Evolutionary conservation across 2,113 vertebrate species (phyloP).

Genomic region (Caranx melampygus): DNA sequence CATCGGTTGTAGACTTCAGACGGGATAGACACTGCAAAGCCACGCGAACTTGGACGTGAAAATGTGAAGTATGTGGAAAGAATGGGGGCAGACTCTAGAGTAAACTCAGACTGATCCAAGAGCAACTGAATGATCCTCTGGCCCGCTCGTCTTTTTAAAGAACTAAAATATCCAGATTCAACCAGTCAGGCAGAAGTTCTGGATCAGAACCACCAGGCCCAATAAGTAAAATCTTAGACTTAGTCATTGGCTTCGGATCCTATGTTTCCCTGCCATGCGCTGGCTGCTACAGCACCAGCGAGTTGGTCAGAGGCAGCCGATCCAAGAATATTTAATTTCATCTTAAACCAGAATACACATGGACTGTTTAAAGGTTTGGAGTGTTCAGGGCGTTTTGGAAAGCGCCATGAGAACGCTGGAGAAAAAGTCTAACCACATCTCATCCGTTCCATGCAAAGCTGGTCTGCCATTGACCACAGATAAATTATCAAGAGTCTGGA

Average conservation of each 20-base stretch:
- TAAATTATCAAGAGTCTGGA: conserved; percentile 67
- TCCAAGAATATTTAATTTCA: conserved; percentile 60
- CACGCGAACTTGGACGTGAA: conserved; percentile 58
- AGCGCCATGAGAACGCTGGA: conserved; percentile 59
- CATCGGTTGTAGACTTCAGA: conserved; percentile 31
- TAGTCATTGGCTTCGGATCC: conserved; percentile 21
- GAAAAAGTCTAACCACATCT: conserved; percentile 68
- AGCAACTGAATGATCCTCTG: conserved; percentile 69
- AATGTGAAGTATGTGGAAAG: conserved; percentile 75
- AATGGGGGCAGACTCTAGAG: conserved; percentile 67
- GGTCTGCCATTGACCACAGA: conserved; percentile 65
- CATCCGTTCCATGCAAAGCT: conserved; percentile 62
- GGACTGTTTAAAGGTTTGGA: conserved; percentile 34
- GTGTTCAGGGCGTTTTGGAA: conserved; percentile 53
- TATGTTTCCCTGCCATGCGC: conserved; percentile 37
- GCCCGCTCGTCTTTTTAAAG: conserved; percentile 39
- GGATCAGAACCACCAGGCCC: conserved; percentile 19
- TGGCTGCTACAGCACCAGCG: conserved; percentile 35
- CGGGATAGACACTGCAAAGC: conserved; percentile 31
- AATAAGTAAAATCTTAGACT: conserved; percentile 33
- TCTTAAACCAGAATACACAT: conserved; percentile 31
- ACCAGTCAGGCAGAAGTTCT: conserved; percentile 41
- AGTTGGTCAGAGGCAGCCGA: conserved; percentile 10
- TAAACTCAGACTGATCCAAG: conserved; percentile 76
- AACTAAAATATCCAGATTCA: conserved; percentile 61